Evolutionary conservation across 2,113 vertebrate genomes (phyloP).

Genomic region (Sceloporus tristichus): DNA sequence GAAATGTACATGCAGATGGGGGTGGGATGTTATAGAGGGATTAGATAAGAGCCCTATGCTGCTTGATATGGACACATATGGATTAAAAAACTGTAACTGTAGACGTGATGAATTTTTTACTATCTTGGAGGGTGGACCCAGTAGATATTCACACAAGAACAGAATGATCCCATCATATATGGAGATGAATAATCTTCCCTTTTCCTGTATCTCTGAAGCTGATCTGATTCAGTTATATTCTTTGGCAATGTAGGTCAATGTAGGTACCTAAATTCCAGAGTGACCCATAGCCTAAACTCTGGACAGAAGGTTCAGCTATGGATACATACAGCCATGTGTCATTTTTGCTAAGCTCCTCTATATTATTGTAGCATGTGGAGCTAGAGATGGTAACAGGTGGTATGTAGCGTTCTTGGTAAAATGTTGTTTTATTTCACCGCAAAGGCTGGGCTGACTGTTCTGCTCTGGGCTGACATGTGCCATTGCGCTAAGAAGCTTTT

Average conservation of each 20-base stretch:
- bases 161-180: not conserved
- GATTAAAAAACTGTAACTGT: not conserved
- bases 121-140: not conserved
- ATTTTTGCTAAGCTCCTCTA: constrained; percentile 12
- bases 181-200: not conserved
- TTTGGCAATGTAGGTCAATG: not conserved
- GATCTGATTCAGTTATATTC: not conserved
- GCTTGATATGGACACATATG: not conserved
- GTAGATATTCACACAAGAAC: too few species aligned
- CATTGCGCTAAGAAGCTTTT: not conserved
- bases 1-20: not conserved
- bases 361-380: constrained; percentile 6
- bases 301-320: not conserved
- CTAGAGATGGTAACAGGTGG: not conserved
- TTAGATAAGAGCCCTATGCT: not conserved
- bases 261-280: not conserved
- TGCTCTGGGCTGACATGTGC: not conserved
- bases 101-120: not conserved
- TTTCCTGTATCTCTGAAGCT: not conserved
- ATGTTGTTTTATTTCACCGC: not conserved
- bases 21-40: not conserved
- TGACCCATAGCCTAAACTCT: not conserved
- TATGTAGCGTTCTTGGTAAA: not conserved
- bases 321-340: accelerated
- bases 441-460: not conserved